Percentiles rank a stretch among this genome's conserved stretches.
These are phyloP conservation scores for Ceratina japonica DNA, from an alignment of 1,140 invertebrate species.

Conservation along the genomic window DNA sequence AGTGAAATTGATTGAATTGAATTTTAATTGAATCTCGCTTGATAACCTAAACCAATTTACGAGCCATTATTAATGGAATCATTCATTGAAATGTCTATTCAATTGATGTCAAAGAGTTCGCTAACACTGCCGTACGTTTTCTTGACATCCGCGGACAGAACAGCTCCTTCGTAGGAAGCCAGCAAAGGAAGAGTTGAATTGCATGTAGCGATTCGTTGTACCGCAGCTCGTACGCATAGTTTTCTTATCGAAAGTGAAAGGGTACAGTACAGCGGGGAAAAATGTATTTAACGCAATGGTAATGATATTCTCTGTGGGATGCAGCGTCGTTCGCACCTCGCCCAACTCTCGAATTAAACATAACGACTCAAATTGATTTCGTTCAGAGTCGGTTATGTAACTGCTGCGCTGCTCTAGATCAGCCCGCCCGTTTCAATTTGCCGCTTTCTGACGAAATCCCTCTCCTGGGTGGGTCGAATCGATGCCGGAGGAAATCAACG, in stretches of 20 bases:
- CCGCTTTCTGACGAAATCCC: slow-evolving; percentile 1
- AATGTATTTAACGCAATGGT: too few relatives aligned
- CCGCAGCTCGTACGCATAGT: background rate
- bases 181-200: too few relatives aligned
- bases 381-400: slow-evolving; percentile 18
- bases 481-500: background rate
- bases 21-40: background rate
- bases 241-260: slow-evolving; percentile 24
- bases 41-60: background rate
- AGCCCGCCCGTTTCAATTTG: slow-evolving; percentile 18
- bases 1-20: slow-evolving; percentile 11
- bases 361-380: slow-evolving; percentile 24
- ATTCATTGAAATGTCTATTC: background rate
- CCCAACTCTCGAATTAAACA: slow-evolving; percentile 9
- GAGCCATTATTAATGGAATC: background rate
- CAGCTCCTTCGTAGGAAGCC: too few relatives aligned
- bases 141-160: too few relatives aligned
- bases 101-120: background rate
- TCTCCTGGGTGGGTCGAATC: background rate
- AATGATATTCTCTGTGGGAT: too few relatives aligned
- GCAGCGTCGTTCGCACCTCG: too few relatives aligned
- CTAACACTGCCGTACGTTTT: background rate
- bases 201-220: background rate
- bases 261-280: background rate
- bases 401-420: background rate